Evolutionary conservation across 2,797 vertebrate genomes (phyloP).

Genomic region (Liasis olivaceus): DNA sequence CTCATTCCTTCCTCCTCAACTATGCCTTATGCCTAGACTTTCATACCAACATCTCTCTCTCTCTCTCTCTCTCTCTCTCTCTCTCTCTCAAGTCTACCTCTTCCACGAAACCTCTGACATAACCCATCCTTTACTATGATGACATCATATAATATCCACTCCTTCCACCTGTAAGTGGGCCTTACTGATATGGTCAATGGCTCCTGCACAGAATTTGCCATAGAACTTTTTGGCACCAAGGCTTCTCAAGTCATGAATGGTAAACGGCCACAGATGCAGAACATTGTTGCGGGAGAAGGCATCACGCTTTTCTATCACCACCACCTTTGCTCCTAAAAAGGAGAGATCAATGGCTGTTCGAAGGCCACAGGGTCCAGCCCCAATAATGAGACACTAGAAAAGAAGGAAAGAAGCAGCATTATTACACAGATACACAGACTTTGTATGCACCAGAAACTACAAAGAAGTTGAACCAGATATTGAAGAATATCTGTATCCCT

Average conservation of each 20-base stretch:
- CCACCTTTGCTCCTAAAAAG: slow-evolving; percentile 94
- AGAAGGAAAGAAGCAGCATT: background rate
- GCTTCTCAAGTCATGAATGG: slow-evolving; percentile 94
- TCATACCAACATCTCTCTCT: background rate
- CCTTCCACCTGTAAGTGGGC: background rate
- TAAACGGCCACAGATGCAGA: slow-evolving; percentile 96
- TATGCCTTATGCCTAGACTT: background rate
- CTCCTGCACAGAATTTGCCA: slow-evolving; percentile 97
- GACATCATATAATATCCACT: background rate
- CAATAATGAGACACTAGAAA: slow-evolving; percentile 95
- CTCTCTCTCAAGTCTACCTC: background rate
- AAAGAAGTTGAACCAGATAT: background rate
- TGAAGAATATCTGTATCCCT: background rate
- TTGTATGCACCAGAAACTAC: background rate
- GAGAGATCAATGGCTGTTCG: slow-evolving; percentile 95
- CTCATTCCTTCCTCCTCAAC: background rate
- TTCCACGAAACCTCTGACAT: background rate
- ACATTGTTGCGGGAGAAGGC: slow-evolving; percentile 98
- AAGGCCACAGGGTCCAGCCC: slow-evolving; percentile 95
- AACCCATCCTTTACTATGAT: background rate
- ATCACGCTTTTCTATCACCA: slow-evolving; percentile 95
- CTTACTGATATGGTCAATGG: slow-evolving; percentile 99
- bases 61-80: background rate
- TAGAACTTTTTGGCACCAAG: slow-evolving; percentile 98
- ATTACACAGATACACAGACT: background rate